Conservation (phyloP, 1,140 invertebrate genomes). For the Calycopis cecrops region DNA sequence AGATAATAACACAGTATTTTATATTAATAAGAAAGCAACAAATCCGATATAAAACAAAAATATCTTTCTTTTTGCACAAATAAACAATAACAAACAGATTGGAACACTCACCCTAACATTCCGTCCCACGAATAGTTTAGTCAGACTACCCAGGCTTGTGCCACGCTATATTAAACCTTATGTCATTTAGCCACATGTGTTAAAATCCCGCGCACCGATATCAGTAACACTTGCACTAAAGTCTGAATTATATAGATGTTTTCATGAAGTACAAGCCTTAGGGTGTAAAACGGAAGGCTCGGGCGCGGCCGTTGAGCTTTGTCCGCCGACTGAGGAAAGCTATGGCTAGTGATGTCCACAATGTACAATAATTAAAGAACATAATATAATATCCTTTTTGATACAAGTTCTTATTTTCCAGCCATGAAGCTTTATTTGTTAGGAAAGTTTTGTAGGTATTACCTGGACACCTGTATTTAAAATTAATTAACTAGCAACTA, state of each 20-base stretch:
- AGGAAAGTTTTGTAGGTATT: background rate
- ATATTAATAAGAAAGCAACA: too few species aligned
- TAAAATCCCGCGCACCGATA: constrained; percentile 36
- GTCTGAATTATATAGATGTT: constrained; percentile 18
- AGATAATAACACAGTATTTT: too few species aligned
- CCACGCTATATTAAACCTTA: constrained; percentile 63
- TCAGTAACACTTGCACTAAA: constrained; percentile 25
- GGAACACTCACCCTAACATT: constrained; percentile 58
- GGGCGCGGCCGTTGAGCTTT: constrained; percentile 42
- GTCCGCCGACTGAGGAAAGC: constrained; percentile 39
- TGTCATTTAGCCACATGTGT: constrained; percentile 62
- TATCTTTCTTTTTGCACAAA: too few species aligned
- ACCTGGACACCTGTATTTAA: background rate
- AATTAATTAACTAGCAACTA: background rate
- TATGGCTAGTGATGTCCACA: constrained; percentile 30
- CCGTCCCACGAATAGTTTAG: constrained; percentile 46
- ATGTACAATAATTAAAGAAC: background rate
- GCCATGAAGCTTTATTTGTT: background rate
- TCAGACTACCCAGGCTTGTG: constrained; percentile 60
- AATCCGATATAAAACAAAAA: too few species aligned
- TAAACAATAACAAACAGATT: too few species aligned
- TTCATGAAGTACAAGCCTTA: constrained; percentile 10
- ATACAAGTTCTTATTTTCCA: background rate
- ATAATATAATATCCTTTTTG: background rate
- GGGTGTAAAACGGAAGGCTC: constrained; percentile 21